Base-by-base conservation (phyloP, 2,888 invertebrate genomes). In the Acronicta leporina region DNA sequence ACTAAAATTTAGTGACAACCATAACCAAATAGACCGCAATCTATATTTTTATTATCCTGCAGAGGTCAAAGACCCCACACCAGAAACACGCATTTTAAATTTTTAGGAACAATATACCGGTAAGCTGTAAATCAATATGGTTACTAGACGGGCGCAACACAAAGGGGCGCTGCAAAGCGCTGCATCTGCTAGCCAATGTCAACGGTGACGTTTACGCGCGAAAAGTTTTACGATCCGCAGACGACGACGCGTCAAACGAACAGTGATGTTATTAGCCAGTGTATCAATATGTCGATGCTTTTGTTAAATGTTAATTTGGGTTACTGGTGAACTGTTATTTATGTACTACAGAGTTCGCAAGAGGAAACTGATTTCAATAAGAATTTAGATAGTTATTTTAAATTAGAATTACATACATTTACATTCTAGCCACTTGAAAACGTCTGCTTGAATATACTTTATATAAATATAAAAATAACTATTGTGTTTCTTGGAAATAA, bases 201-300 rank as follows among this genome's bases (percentile, higher is more conserved):
- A 90, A 87, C 85, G 81, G 87, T 91, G 94, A 94, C 93, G 89
- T 94, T 94, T 92, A 94, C 92, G 93, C 92, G 92, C 93, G 89
- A 91, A 92, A 92, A 94, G 92, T 92, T 94, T 93, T 94, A 94
- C 88, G 93, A 92, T 82, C 85, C 77, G 84, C 90, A 92, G 94
- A 92, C 93, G 90, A 85, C 86, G 81, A 82, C 81, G 87, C 87
- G 88, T 87, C 88, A 87, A 87, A 87, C 81, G 72, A 80, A 79
- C 80, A 92, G 92, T 87, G 92, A 81, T 82, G 92, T 81, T 77
- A 81, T 68, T 62, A 51, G 59, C 33, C 41, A 40, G 54, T 68
- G 57, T 65, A 52, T 71, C 53, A 70, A 64, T 61, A 57, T 75
- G 50, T 71, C 68, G 72, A 66, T 67, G 49, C 46, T 68, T 77